phyloP scores from a whole-genome alignment of 2,888 invertebrate genomes.

The Hydroisotoma schaefferi region DNA sequence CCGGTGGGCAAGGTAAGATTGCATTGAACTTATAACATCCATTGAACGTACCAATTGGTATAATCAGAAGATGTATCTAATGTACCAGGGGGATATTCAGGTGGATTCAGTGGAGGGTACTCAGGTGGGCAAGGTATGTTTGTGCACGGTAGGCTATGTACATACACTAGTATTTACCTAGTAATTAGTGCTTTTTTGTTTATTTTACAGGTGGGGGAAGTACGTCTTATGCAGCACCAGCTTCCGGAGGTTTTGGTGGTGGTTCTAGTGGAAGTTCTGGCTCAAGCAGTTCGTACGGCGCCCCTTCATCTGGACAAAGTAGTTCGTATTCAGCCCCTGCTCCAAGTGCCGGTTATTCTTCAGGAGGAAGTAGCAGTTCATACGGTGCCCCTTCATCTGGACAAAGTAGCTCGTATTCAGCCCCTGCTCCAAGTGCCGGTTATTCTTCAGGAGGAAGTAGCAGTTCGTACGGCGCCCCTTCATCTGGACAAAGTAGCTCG shows the following conservation, averaged over 20 bases:
- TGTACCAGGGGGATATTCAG: not conserved
- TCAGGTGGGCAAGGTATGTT: conserved; percentile 1
- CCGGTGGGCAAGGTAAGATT: conserved; percentile 1
- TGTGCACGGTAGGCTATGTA: not conserved
- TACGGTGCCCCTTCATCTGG: not conserved
- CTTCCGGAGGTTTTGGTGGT: not conserved
- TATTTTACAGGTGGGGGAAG: not conserved
- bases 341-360: conserved; percentile 5
- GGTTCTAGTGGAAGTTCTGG: conserved; percentile 1
- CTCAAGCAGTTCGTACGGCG: not conserved
- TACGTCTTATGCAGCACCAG: not conserved
- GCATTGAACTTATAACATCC: too few species aligned
- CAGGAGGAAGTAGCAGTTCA: conserved; percentile 5
- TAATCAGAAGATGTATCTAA: too few species aligned
- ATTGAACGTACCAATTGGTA: too few species aligned
- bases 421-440: conserved; percentile 6
- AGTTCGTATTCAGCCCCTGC: too few species aligned
- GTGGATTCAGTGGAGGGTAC: not conserved
- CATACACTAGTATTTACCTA: too few species aligned
- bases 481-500: not conserved
- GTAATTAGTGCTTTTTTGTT: too few species aligned
- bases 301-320: not conserved
- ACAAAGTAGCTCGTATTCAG: too few species aligned
- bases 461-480: not conserved
- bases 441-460: conserved; percentile 9